Base-by-base conservation (phyloP, 2,888 invertebrate genomes). In the Leptarthrus brevirostris region DNA sequence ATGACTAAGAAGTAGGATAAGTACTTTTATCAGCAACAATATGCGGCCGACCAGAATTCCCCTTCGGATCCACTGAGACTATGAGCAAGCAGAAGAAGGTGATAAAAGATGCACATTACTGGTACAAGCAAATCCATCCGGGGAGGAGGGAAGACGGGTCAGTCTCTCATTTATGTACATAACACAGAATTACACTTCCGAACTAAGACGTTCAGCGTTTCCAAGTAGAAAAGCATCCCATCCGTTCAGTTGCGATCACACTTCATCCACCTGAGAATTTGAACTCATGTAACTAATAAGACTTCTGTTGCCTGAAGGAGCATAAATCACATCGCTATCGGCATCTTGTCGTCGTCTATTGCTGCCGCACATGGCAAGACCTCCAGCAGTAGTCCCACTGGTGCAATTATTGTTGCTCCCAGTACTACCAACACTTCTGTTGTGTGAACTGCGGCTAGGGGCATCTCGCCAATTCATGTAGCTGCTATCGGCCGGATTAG, bases 271-370 rank as follows among this genome's bases (percentile, higher is more conserved):
- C 24, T 54, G 71, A 3, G 26, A 8, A 26, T 66, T 66, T 3
- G 71, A 36, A 74, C 83, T 83, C 78, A 82, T 82, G 76, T 83
- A 84, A 79, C 84, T 85, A 76, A 84, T 76, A 78, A 85, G 77
- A 77, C 84, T 85, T 73, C 83, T 81, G 79, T 85, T 84, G 76
- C 83, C 84, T 58, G 80, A 79, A 30, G 84, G 84, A 1, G 84
- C 83, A 79, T 85, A 84, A 81, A 84, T 84, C 79, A 84, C 78
- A 74, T 84, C 84, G 72, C 79, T 79, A 77, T 80, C 80, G 49
- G 72, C 73, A 53, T 77, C 76, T 53, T 74, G 72, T 34, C 75
- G 75, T n/a, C 72, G 71, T 58, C 74, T 61, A 30, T 66, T 70
- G 6, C 54, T 52, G 22, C 70, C 52, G 52, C 58, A 73, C 34